phyloP scores from a whole-genome alignment of 2,888 invertebrate genomes.

The Caenorhabditis doughertyi region DNA sequence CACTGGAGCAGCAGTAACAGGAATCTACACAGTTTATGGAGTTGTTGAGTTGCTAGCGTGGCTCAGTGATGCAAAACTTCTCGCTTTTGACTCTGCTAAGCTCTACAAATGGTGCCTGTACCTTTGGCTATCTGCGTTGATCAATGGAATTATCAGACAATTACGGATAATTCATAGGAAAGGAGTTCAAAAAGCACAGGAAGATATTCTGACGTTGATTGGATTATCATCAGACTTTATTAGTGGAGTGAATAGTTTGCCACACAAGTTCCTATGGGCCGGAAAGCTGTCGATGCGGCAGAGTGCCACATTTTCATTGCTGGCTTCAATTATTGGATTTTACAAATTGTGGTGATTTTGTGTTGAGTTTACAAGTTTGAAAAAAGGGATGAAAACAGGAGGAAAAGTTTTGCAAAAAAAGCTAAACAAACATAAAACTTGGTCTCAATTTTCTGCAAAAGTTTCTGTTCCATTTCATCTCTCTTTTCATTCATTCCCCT shows the following conservation, averaged over 20 bases:
- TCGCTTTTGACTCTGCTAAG: slow-evolving; percentile 69
- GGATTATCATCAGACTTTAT: slow-evolving; percentile 75
- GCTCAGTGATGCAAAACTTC: slow-evolving; percentile 76
- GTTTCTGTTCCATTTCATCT: too few species aligned
- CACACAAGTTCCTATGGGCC: slow-evolving; percentile 76
- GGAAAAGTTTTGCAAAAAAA: background rate
- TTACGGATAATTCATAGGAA: slow-evolving; percentile 62
- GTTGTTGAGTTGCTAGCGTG: slow-evolving; percentile 76
- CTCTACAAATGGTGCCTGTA: slow-evolving; percentile 77
- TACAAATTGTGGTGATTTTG: slow-evolving; percentile 66
- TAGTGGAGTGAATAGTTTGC: slow-evolving; percentile 75
- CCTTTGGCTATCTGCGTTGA: slow-evolving; percentile 75
- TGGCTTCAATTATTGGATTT: slow-evolving; percentile 79
- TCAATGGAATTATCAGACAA: slow-evolving; percentile 72
- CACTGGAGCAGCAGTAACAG: slow-evolving; percentile 71
- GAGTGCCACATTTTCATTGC: slow-evolving; percentile 74
- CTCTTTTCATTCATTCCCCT: too few species aligned
- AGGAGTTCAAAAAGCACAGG: slow-evolving; percentile 65
- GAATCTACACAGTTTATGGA: slow-evolving; percentile 78
- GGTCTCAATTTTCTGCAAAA: too few species aligned
- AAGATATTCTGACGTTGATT: slow-evolving; percentile 70
- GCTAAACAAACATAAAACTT: too few species aligned
- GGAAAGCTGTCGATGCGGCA: slow-evolving; percentile 73
- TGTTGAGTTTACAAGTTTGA: too few species aligned
- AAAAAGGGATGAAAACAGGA: background rate